phyloP scores from a whole-genome alignment of 2,888 invertebrate species.

The Dilophus febrilis region DNA sequence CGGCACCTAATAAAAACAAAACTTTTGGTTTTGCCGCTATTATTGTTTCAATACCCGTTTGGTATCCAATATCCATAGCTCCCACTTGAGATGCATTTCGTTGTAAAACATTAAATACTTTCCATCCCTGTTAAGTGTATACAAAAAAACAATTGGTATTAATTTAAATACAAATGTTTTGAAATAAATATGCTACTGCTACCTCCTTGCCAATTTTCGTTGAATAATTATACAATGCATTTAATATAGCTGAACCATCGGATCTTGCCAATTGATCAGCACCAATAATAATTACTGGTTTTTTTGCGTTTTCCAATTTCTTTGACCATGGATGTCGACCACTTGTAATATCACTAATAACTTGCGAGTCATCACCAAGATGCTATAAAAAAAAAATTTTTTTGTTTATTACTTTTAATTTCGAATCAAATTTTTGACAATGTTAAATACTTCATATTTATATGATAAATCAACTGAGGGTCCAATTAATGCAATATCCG shows the following conservation, averaged over 20 bases:
- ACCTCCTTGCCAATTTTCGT: conserved; percentile 37
- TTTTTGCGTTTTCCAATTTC: conserved; percentile 57
- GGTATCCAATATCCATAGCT: conserved; percentile 89
- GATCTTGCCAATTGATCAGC: conserved; percentile 61
- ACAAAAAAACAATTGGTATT: conserved; percentile 5
- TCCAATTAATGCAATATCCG: conserved; percentile 73
- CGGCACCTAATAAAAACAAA: conserved; percentile 86
- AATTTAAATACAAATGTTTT: background rate
- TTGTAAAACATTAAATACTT: conserved; percentile 87
- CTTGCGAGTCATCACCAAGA: conserved; percentile 61
- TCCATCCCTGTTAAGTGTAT: conserved; percentile 38
- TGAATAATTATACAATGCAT: conserved; percentile 57
- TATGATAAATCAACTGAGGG: conserved; percentile 85
- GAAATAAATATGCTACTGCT: conserved; percentile 28
- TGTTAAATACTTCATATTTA: conserved; percentile 49
- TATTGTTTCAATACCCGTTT: conserved; percentile 45
- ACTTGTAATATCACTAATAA: conserved; percentile 54
- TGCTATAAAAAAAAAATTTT: conserved; percentile 35
- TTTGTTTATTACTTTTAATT: background rate
- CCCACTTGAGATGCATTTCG: conserved; percentile 85
- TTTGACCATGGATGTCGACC: conserved; percentile 54
- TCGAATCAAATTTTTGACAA: no score
- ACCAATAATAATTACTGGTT: conserved; percentile 86
- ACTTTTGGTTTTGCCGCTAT: conserved; percentile 53
- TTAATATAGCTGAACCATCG: conserved; percentile 62